These are phyloP conservation scores for Rachycentron canadum DNA, from an alignment of 2,797 vertebrate species.

Conservation along the genomic window DNA sequence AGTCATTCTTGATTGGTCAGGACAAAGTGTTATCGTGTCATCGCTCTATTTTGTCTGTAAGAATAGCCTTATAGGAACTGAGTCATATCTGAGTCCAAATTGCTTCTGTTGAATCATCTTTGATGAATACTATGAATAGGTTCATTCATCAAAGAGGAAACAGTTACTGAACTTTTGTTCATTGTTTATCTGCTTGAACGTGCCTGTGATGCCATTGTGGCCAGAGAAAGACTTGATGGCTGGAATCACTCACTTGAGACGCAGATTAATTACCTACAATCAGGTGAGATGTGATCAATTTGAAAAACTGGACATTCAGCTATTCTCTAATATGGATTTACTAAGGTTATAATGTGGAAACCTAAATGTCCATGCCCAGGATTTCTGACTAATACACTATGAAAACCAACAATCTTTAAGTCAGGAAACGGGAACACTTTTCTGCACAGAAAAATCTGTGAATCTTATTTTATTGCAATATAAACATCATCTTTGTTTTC, in stretches of 20 bases:
- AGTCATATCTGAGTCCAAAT: constrained; percentile 55
- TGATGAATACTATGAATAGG: constrained; percentile 64
- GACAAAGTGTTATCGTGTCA: constrained; percentile 11
- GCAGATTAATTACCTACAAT: background rate
- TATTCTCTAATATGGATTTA: constrained; percentile 31
- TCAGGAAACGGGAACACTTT: constrained; percentile 43
- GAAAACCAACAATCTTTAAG: constrained; percentile 32
- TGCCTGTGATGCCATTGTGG: constrained; percentile 24
- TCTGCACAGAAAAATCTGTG: constrained; percentile 50
- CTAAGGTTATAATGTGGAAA: constrained; percentile 29
- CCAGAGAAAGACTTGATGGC: background rate
- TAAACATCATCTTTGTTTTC: constrained; percentile 64
- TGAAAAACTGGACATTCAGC: background rate
- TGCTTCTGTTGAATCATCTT: constrained; percentile 57
- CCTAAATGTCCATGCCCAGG: constrained; percentile 18
- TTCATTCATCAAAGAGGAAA: constrained; percentile 65
- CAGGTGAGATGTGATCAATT: constrained; percentile 1
- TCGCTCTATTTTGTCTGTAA: constrained; percentile 45
- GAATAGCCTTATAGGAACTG: constrained; percentile 35
- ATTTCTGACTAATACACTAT: constrained; percentile 41
- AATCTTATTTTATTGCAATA: constrained; percentile 19
- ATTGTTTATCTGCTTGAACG: constrained; percentile 56
- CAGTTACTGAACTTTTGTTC: constrained; percentile 54
- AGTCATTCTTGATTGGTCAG: background rate
- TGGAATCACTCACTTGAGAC: background rate